A percentile compares a stretch with the other conserved stretches of the same genome.
These are phyloP conservation scores for Channa striata DNA, from an alignment of 2,797 vertebrate species.

Conservation along the genomic window DNA sequence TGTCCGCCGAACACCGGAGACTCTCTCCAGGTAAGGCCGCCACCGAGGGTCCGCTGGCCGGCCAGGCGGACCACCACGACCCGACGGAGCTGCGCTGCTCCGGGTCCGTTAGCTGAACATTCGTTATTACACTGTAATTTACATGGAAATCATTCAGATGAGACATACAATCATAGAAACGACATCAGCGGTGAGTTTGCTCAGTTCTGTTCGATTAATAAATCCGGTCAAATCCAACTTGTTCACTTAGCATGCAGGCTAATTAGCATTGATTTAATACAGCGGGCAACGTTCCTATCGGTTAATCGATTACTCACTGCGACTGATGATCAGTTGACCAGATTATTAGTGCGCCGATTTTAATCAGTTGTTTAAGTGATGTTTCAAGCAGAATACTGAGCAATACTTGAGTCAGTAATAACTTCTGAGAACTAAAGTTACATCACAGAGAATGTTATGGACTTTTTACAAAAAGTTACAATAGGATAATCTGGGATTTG, in stretches of 20 bases:
- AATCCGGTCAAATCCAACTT: too few species aligned
- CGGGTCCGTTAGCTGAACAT: neutral
- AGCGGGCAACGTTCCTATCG: too few species aligned
- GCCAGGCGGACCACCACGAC: slow-evolving; percentile 31
- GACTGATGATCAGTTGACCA: too few species aligned
- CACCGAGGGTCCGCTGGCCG: slow-evolving; percentile 17
- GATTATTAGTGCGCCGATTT: too few species aligned
- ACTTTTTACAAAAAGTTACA: too few species aligned
- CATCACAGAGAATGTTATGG: too few species aligned
- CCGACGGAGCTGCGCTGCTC: slow-evolving; percentile 27
- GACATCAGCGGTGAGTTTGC: neutral
- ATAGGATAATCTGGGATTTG: too few species aligned
- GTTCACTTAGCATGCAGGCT: neutral
- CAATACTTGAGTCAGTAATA: too few species aligned
- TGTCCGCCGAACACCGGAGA: slow-evolving; percentile 46
- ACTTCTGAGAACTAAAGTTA: too few species aligned
- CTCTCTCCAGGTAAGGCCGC: slow-evolving; percentile 74
- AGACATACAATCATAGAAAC: neutral
- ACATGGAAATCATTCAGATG: accelerated
- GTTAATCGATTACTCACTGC: too few species aligned
- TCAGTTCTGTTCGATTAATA: neutral
- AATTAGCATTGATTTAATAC: neutral
- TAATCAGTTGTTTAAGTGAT: too few species aligned
- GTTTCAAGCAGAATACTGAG: too few species aligned
- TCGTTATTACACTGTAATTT: neutral